A percentile compares a stretch with the other conserved stretches of the same genome.
These are phyloP conservation scores for Nematopogon swammerdamellus DNA, from an alignment of 2,888 invertebrate genomes.

Conservation along the genomic window DNA sequence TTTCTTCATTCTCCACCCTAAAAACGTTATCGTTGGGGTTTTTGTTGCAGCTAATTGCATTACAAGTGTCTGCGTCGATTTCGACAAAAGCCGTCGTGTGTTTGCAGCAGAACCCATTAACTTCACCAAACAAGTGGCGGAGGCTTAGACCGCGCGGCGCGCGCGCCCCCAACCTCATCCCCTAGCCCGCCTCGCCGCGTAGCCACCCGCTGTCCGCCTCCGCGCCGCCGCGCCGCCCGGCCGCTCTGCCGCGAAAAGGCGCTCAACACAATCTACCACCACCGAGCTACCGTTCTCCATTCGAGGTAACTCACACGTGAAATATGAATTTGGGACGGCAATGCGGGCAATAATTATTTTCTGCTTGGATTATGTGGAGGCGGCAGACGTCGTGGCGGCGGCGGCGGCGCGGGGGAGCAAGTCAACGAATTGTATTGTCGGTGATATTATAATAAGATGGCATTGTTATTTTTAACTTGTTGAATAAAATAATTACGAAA, in stretches of 20 bases:
- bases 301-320: not conserved
- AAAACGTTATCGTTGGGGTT: not conserved
- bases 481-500: not conserved
- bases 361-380: not conserved
- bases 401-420: not conserved
- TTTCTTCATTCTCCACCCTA: too few relatives aligned
- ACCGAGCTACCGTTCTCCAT: not conserved
- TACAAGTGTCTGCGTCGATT: conserved; percentile 36
- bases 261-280: not conserved
- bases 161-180: too few relatives aligned
- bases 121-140: not conserved
- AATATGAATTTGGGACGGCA: not conserved
- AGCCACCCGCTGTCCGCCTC: too few relatives aligned
- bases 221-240: too few relatives aligned
- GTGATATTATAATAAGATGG: not conserved
- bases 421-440: not conserved
- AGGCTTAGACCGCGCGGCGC: not conserved
- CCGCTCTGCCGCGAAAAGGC: too few relatives aligned
- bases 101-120: not conserved
- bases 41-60: conserved; percentile 53
- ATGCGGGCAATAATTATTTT: not conserved
- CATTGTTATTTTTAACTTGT: not conserved
- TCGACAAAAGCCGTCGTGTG: not conserved
- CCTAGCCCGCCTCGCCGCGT: too few relatives aligned
- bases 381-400: not conserved